Evolutionary conservation across 2,888 invertebrate species (phyloP), one percentile per base, ranked within the genome.

Genomic region (Drosophila yooni): DNA sequence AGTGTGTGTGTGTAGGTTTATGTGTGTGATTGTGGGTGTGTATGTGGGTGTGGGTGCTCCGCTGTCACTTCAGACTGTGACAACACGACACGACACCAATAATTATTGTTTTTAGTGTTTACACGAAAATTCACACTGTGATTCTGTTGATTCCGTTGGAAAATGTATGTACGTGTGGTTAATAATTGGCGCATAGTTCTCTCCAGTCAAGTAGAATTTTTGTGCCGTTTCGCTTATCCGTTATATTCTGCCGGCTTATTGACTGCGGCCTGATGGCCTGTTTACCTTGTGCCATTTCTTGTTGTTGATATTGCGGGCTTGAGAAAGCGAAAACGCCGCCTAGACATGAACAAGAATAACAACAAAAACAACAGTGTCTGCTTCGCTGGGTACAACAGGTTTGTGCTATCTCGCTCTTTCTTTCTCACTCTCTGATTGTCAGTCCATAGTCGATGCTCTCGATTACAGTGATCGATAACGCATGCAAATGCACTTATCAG

Each of bases 271-370:
- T 46, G 43, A 43, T 64, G 77, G 62, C 83, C 75, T 74, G 86
- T 78, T 85, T 89, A 76, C 85, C 85, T 88, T 85, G 83, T 76
- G 68, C 89, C 66, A 74, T 66, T 88, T 81, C 56, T 74, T 63
- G 36, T 56, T 61, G 34, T 59, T 34, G 15, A 4, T 54, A 27
- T 57, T 29, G 36, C 50, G 43, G 54, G 51, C 54, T 54, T 50
- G 57, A 67, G 85, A 86, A 90, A 85, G 86, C 88, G 90, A 90
- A 90, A 90, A 75, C 73, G 63, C 31, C 54, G 69, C 40, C 63
- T 64, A 72, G 52, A 31, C 34, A 60, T 53, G 27, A 56, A 63
- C 40, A 60, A 65, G 34, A 69, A 64, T 33, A 70, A 74, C 70
- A 68, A 64, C 36, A 71, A 68, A 34, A 72, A 72, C 54, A 66